Evolutionary conservation across 2,888 invertebrate species (phyloP).

Genomic region (Heliconius sara): DNA sequence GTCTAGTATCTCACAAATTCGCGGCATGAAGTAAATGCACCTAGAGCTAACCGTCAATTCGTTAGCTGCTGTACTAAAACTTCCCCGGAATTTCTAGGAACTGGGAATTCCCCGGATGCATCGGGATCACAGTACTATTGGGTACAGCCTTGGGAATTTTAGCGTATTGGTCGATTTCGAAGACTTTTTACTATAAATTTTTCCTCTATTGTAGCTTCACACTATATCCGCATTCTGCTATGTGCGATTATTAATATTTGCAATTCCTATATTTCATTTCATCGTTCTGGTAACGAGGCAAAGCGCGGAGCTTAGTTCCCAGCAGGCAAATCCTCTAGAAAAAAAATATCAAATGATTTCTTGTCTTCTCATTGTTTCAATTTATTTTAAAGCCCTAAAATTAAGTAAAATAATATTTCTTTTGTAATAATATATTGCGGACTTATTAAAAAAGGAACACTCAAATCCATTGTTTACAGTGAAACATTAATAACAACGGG

Average conservation of each 20-base stretch:
- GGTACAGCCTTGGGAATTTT: slow-evolving; percentile 12
- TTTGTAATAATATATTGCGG: neutral
- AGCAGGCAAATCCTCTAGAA: too few relatives aligned
- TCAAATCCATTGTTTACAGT: slow-evolving; percentile 3
- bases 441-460: slow-evolving; percentile 3
- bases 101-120: slow-evolving; percentile 35
- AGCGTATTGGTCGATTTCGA: slow-evolving; percentile 13
- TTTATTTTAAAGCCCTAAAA: neutral
- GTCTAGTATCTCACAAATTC: slow-evolving; percentile 32
- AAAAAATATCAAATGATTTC: too few relatives aligned
- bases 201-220: too few relatives aligned
- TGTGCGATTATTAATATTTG: too few relatives aligned
- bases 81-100: slow-evolving; percentile 35
- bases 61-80: slow-evolving; percentile 40
- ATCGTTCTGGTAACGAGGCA: too few relatives aligned
- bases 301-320: too few relatives aligned
- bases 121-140: slow-evolving; percentile 25
- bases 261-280: too few relatives aligned
- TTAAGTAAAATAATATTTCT: neutral
- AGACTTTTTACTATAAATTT: neutral
- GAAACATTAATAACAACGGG: slow-evolving; percentile 14
- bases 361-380: too few relatives aligned
- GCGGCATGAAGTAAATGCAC: slow-evolving; percentile 37
- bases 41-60: slow-evolving; percentile 44
- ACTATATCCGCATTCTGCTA: too few relatives aligned